Conservation (phyloP, 92 coral and sea anemone genomes). For the Siderastrea siderea region DNA sequence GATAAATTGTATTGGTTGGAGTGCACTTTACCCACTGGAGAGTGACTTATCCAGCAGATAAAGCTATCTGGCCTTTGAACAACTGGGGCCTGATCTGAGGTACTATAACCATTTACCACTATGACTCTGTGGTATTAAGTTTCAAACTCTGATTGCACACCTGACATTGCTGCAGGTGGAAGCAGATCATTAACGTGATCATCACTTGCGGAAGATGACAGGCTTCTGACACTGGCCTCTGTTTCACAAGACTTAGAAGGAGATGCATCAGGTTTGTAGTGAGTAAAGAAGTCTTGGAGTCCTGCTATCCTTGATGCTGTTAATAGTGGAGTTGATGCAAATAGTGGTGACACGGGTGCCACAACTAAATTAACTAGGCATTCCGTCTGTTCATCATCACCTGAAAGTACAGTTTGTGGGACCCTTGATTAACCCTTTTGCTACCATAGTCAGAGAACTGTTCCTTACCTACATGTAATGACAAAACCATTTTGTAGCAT, state of each 20-base stretch:
- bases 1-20: too few relatives aligned
- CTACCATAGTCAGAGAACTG: too few relatives aligned
- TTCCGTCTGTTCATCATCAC: conserved; percentile 45
- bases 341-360: conserved; percentile 55
- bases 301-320: conserved; percentile 75
- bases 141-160: neutral
- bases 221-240: neutral
- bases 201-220: neutral
- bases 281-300: conserved; percentile 73
- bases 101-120: too few relatives aligned
- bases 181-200: neutral
- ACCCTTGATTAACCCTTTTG: neutral
- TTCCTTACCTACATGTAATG: too few relatives aligned
- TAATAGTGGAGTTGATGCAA: conserved; percentile 41
- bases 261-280: conserved; percentile 18
- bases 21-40: too few relatives aligned
- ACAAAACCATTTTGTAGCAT: neutral
- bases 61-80: too few relatives aligned
- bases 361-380: conserved; percentile 67
- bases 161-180: neutral
- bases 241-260: conserved; percentile 20
- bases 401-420: neutral
- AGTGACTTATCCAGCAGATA: too few relatives aligned
- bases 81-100: too few relatives aligned
- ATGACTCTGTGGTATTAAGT: too few relatives aligned